phyloP scores from a whole-genome alignment of 2,797 vertebrate genomes.

The Sibirionetta formosa region DNA sequence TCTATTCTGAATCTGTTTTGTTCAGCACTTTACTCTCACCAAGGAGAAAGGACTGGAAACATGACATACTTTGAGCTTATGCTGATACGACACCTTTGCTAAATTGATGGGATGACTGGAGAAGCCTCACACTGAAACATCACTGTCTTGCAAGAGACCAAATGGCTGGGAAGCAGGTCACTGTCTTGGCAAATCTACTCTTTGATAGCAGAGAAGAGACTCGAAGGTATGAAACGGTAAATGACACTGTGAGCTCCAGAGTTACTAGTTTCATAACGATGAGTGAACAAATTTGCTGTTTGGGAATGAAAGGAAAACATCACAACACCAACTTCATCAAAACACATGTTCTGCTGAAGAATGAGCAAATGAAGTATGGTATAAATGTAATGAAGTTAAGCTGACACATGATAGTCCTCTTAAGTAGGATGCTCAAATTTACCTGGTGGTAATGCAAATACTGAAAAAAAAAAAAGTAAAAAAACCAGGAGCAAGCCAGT shows the following conservation, averaged over 20 bases:
- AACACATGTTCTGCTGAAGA: neutral
- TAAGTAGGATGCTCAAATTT: neutral
- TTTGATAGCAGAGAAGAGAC: neutral
- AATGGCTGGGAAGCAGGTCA: neutral
- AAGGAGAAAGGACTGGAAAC: neutral
- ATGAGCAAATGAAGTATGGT: neutral
- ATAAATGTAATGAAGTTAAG: neutral
- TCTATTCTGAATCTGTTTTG: neutral
- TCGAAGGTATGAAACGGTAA: neutral
- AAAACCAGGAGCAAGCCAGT: neutral
- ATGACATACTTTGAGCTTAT: neutral
- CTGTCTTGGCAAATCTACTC: neutral
- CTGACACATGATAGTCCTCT: neutral
- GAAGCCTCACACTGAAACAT: neutral
- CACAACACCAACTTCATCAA: neutral
- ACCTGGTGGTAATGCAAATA: neutral
- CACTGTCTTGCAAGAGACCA: neutral
- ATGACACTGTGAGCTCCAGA: neutral
- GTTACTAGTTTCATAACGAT: neutral
- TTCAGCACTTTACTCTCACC: neutral
- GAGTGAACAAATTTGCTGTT: neutral
- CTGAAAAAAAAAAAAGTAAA: neutral
- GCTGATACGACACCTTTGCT: neutral
- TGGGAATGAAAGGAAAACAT: neutral
- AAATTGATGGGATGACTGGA: neutral